These are phyloP conservation scores for Platycercus adscitus DNA, from an alignment of 2,113 vertebrate species.

Conservation along the genomic window DNA sequence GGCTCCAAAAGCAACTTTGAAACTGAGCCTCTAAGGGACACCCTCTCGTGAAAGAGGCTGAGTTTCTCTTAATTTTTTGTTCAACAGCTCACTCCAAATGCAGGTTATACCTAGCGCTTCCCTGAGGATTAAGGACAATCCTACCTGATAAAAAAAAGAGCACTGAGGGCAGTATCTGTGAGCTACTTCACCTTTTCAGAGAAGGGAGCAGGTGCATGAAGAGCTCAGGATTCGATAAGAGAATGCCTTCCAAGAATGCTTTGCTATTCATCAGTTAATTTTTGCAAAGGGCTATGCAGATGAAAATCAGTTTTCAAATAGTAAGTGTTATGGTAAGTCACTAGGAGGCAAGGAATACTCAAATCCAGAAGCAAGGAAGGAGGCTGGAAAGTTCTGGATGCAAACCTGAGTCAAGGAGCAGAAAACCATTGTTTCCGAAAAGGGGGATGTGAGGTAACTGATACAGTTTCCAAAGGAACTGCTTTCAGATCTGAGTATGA, in stretches of 20 bases:
- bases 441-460: not conserved
- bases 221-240: not conserved
- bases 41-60: not conserved
- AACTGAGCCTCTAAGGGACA: not conserved
- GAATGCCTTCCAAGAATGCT: not conserved
- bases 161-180: not conserved
- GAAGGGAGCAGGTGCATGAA: not conserved
- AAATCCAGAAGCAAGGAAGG: not conserved
- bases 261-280: slow-evolving; percentile 1
- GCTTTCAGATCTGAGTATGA: not conserved
- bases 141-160: not conserved
- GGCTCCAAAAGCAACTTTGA: not conserved
- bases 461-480: not conserved
- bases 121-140: not conserved
- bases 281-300: not conserved
- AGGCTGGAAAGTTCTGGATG: not conserved
- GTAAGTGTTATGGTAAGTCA: not conserved
- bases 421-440: not conserved
- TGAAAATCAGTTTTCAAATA: not conserved
- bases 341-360: not conserved
- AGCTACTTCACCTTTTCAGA: not conserved
- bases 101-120: not conserved
- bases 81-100: not conserved
- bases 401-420: not conserved
- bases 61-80: not conserved